Evolutionary conservation across 2,888 invertebrate species (phyloP).

Genomic region (Myathropa florea): DNA sequence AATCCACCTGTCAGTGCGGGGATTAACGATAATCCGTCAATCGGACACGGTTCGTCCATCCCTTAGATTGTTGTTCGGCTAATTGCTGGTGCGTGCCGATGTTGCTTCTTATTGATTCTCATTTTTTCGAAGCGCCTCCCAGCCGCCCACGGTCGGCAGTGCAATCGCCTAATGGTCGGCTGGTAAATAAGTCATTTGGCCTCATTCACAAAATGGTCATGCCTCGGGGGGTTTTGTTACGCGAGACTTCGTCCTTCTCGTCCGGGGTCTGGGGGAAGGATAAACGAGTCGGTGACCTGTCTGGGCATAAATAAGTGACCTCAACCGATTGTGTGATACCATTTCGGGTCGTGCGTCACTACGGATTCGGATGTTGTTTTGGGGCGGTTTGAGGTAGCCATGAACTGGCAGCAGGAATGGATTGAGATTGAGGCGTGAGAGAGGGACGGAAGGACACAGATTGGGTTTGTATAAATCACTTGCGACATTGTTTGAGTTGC

Average conservation of each 20-base stretch:
- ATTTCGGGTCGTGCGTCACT: not conserved
- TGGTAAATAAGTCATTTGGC: constrained; percentile 25
- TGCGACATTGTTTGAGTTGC: too few relatives aligned
- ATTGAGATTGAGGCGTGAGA: too few relatives aligned
- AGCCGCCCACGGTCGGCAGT: not conserved
- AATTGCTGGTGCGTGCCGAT: not conserved
- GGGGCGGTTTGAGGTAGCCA: not conserved
- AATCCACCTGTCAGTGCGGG: not conserved
- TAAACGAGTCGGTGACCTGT: constrained; percentile 11
- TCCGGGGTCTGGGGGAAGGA: too few relatives aligned
- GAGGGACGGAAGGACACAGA: too few relatives aligned
- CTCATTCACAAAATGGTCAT: not conserved
- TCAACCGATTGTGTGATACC: constrained; percentile 7
- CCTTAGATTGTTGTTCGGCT: not conserved
- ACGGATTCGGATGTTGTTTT: not conserved
- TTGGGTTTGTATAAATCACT: too few relatives aligned
- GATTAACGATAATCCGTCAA: not conserved
- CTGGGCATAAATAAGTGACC: constrained; percentile 29
- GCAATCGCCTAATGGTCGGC: constrained; percentile 17
- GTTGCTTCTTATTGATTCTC: not conserved
- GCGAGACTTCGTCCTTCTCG: too few relatives aligned
- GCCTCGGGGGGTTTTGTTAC: not conserved
- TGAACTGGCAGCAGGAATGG: too few relatives aligned
- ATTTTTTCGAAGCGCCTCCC: not conserved
- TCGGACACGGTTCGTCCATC: not conserved